These are phyloP conservation scores for Stomatorhinus walkeri DNA, from an alignment of 2,797 vertebrate species.

Conservation along the genomic window DNA sequence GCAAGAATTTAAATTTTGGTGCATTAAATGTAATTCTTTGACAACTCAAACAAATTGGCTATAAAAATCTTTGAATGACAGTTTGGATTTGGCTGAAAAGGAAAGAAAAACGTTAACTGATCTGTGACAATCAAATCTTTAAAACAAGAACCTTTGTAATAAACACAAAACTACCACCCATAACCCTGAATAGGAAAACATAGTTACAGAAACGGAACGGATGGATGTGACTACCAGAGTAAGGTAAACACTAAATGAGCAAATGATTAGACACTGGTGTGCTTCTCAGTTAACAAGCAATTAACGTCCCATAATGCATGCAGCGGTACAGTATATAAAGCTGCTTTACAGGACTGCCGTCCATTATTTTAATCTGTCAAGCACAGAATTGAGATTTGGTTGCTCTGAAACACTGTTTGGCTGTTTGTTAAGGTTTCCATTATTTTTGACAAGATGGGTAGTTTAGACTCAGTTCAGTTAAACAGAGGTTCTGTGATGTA, in stretches of 20 bases:
- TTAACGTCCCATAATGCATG: background rate
- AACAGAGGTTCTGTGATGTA: background rate
- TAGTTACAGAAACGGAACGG: background rate
- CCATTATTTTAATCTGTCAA: background rate
- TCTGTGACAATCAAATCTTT: background rate
- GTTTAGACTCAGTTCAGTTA: background rate
- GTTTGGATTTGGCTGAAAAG: background rate
- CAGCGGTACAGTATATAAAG: background rate
- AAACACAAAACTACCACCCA: background rate
- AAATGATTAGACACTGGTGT: background rate
- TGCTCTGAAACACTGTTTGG: background rate
- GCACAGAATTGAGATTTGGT: background rate
- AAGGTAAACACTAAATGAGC: background rate
- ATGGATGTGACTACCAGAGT: background rate
- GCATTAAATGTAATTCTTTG: background rate
- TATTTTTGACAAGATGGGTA: background rate
- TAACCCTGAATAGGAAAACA: background rate
- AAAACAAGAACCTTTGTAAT: background rate
- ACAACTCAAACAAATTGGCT: background rate
- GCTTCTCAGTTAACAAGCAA: background rate
- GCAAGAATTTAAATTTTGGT: background rate
- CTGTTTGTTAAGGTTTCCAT: background rate
- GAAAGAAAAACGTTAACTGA: background rate
- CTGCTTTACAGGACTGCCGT: background rate
- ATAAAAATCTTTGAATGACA: background rate